These are phyloP conservation scores for Rallus crepitans DNA, from an alignment of 2,797 vertebrate species.

Conservation along the genomic window DNA sequence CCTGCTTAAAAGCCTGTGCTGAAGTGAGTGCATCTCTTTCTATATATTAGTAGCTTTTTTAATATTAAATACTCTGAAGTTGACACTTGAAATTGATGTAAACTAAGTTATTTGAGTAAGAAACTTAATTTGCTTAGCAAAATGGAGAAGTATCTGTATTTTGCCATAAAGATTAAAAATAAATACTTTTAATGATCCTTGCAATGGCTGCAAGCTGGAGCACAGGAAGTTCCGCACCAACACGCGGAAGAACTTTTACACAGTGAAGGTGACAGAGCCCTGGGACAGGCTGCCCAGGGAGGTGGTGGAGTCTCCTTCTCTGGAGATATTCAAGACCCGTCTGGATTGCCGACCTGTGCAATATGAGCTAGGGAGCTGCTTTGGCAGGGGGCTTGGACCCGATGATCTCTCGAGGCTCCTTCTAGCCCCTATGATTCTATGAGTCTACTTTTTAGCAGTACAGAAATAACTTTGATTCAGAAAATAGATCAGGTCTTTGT, in stretches of 20 bases:
- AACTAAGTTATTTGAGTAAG: neutral
- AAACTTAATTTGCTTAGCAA: neutral
- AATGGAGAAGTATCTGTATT: neutral
- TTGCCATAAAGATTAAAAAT: neutral
- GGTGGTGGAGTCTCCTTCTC: too few species aligned
- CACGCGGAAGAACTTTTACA: too few species aligned
- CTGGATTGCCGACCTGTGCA: too few species aligned
- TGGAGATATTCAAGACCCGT: too few species aligned
- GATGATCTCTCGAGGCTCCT: too few species aligned
- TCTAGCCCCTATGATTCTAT: too few species aligned
- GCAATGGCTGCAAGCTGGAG: too few species aligned
- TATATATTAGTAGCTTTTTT: neutral
- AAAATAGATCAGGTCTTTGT: neutral
- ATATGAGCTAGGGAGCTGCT: too few species aligned
- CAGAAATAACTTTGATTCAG: neutral
- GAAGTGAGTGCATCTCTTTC: constrained; percentile 85
- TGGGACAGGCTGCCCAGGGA: too few species aligned
- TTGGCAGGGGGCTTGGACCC: too few species aligned
- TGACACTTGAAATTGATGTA: neutral
- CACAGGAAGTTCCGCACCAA: too few species aligned
- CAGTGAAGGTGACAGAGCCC: too few species aligned
- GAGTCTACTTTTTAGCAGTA: neutral
- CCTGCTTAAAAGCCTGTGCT: constrained; percentile 97
- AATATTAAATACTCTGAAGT: neutral
- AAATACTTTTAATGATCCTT: neutral